Evolutionary conservation across 2,113 vertebrate genomes (phyloP).

Genomic region (Sapajus apella): DNA sequence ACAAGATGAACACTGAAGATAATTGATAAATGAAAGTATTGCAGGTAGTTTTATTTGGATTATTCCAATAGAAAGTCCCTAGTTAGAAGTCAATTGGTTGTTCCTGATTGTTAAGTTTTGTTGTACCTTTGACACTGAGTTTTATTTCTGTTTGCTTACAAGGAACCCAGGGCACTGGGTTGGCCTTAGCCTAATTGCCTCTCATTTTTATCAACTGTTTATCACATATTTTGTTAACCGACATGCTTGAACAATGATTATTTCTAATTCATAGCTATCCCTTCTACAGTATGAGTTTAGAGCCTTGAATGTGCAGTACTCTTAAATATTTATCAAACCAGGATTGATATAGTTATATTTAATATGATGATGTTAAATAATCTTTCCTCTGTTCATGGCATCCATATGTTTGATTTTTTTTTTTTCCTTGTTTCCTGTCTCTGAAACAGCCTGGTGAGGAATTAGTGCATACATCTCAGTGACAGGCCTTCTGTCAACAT

Average conservation of each 20-base stretch:
- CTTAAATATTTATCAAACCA: slow-evolving; percentile 45
- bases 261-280: background rate
- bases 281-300: background rate
- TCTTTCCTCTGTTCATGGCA: slow-evolving; percentile 33
- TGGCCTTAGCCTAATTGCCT: background rate
- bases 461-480: slow-evolving; percentile 36
- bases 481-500: slow-evolving; percentile 61
- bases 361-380: slow-evolving; percentile 57
- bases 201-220: background rate
- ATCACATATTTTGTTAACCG: background rate
- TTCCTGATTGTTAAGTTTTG: background rate
- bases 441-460: slow-evolving; percentile 48
- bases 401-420: slow-evolving; percentile 58
- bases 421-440: slow-evolving; percentile 51
- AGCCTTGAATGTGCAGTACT: background rate
- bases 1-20: background rate
- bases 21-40: background rate
- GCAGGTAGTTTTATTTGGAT: background rate
- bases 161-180: background rate
- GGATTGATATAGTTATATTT: slow-evolving; percentile 19
- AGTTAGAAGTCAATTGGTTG: background rate
- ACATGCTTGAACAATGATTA: background rate
- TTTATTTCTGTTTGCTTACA: background rate
- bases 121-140: background rate
- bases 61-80: background rate